A percentile compares a stretch with the other conserved stretches of the same genome.
Evolutionary conservation across 1,140 invertebrate genomes (phyloP).

Genomic region (Saxidomus purpurata): DNA sequence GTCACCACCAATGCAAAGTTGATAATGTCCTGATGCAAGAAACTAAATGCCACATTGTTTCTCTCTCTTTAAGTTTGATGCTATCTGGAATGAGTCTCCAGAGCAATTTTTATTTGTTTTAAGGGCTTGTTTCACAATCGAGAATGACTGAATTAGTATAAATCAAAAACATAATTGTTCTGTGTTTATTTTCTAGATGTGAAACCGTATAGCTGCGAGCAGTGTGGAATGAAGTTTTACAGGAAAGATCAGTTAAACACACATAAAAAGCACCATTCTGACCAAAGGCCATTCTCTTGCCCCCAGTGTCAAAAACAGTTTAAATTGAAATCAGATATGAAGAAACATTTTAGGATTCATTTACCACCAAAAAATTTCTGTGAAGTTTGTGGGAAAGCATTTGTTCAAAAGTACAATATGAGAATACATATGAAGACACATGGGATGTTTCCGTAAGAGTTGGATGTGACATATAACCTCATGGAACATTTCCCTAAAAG

Average conservation of each 20-base stretch:
- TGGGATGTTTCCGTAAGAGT: neutral
- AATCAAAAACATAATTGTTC: no score
- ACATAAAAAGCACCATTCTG: neutral
- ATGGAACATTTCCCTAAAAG: no score
- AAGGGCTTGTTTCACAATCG: no score
- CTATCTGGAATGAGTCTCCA: no score
- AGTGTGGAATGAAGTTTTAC: neutral
- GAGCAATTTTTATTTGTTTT: no score
- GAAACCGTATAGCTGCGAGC: neutral
- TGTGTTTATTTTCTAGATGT: neutral
- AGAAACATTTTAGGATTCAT: constrained; percentile 9
- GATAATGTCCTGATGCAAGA: no score
- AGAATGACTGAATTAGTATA: no score
- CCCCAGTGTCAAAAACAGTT: neutral
- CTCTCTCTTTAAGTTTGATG: no score
- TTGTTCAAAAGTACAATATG: constrained; percentile 25
- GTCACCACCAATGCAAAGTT: no score
- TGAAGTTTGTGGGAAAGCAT: constrained; percentile 4
- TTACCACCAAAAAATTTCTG: constrained; percentile 17
- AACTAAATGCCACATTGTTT: no score
- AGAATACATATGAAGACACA: constrained; percentile 7
- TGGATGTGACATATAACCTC: no score
- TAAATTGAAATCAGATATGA: neutral
- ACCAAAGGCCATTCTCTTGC: neutral
- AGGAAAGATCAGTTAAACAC: neutral